Conservation (phyloP, 1,140 invertebrate genomes). For the Bombus soroeensis region DNA sequence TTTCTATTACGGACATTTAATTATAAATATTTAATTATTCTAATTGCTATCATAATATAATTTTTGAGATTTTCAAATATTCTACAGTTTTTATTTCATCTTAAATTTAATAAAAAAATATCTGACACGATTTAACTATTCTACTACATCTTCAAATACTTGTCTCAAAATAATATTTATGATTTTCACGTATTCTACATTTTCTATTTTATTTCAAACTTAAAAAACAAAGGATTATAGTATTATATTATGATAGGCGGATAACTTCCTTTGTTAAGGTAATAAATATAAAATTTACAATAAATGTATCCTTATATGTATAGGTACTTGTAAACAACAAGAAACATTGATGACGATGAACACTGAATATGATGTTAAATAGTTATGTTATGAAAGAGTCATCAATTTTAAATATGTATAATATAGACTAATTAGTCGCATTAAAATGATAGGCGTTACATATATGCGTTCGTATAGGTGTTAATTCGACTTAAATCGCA, state of each 20-base stretch:
- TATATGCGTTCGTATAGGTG: no score
- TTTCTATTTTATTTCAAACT: background rate
- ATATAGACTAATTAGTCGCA: background rate
- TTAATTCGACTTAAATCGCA: background rate
- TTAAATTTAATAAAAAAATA: background rate
- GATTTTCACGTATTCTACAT: background rate
- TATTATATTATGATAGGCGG: no score
- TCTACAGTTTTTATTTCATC: background rate
- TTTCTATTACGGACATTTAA: background rate
- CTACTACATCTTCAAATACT: background rate
- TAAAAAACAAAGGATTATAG: no score
- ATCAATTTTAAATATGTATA: background rate
- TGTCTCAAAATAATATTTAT: background rate
- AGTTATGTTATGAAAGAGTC: background rate
- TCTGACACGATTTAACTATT: background rate
- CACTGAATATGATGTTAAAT: no score
- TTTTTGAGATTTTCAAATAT: background rate
- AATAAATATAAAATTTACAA: no score
- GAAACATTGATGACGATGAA: no score
- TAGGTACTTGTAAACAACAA: no score
- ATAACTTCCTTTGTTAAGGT: no score
- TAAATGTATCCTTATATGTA: no score
- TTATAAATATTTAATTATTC: no score
- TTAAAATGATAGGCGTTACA: background rate
- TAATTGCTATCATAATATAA: no score